phyloP scores from a whole-genome alignment of 2,888 invertebrate species.

The Stenurella melanura region DNA sequence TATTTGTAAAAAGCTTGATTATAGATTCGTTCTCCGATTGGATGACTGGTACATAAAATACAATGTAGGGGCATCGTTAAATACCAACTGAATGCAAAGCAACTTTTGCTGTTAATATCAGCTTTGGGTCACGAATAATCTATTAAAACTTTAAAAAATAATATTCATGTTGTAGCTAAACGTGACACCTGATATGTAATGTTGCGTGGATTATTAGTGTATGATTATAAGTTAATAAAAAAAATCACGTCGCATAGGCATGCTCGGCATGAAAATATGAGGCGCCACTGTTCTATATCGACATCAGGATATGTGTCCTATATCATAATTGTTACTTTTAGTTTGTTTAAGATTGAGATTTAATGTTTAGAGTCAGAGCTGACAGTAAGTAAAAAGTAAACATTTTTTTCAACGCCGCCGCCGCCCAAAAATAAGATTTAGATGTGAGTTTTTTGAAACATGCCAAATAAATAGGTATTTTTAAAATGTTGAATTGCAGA shows the following conservation, averaged over 20 bases:
- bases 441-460: no score
- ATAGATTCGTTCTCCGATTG: no score
- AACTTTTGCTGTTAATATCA: neutral
- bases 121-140: constrained; percentile 25
- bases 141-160: constrained; percentile 36
- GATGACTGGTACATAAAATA: neutral
- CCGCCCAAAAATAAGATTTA: no score
- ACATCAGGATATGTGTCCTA: neutral
- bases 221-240: constrained; percentile 33
- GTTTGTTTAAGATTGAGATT: neutral
- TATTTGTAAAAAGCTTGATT: no score
- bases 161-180: constrained; percentile 23
- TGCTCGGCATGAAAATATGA: constrained; percentile 28
- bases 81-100: constrained; percentile 5
- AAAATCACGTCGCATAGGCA: constrained; percentile 32
- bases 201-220: constrained; percentile 37
- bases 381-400: no score
- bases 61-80: neutral
- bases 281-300: constrained; percentile 29
- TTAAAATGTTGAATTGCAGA: no score
- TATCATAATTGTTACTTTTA: neutral
- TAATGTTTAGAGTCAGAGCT: no score
- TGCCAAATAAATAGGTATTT: no score
- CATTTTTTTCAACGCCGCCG: no score
- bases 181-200: constrained; percentile 32